Evolutionary conservation across 2,113 vertebrate genomes (phyloP), one percentile per base, ranked within the genome.

Genomic region (Amazona guildingii): DNA sequence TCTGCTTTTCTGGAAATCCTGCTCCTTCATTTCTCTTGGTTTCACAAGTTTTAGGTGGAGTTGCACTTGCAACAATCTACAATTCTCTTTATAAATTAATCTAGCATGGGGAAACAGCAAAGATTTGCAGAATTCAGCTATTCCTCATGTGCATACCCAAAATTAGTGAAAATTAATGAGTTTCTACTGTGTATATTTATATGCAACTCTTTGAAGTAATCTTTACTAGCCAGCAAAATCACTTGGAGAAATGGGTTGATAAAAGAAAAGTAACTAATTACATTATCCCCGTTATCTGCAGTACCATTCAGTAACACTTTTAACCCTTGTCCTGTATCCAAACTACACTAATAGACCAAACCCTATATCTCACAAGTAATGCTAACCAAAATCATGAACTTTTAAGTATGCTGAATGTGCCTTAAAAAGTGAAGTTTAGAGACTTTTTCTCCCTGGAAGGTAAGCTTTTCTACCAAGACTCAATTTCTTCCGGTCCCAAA

Each of bases 401-500:
- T 81, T 41, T 44, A 82, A 66, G 10, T 33, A 27, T 43, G 41
- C 57, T 77, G 49, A 96, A 39, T 14, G 35, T 51, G 43, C 20
- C 20, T 83, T 79, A 73, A 90, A 88, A 88, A 86, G 23, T 66
- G 3, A 73, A 66, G 29, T 82, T 64, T 90, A 81, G 89, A 78
- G 63, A 69, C 39, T 72, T 85, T 77, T 62, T 66, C 69, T 78
- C 23, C 73, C 62, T 68, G 35, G 41, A 90, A 97, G 37, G 67
- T 51, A 57, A 19, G 0, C 84, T 73, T 72, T 80, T 33, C 39
- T 57, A 33, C n/a, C 35, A 55, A 95, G 31, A 55, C 78, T 94
- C 90, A 96, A 95, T 92, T 95, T 85, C 92, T 80, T 74, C 94
- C 98, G 91, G 94, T 97, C 64, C 46, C 63, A 23, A 96, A 97